A percentile compares a stretch with the other conserved stretches of the same genome.
Evolutionary conservation across 2,888 invertebrate genomes (phyloP).

Genomic region (Dioctria rufipes): DNA sequence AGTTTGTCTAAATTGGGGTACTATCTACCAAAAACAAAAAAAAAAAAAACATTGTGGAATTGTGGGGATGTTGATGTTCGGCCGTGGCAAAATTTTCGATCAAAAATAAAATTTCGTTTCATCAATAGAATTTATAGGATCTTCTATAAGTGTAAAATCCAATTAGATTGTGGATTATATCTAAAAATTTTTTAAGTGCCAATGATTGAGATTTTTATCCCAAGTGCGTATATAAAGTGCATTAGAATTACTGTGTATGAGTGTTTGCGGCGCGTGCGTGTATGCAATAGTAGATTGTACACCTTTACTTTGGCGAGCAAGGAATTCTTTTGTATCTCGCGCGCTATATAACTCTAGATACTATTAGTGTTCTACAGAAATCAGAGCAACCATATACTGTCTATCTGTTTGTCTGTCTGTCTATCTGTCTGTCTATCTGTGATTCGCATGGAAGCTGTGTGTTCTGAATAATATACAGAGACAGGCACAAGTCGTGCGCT

Average conservation of each 20-base stretch:
- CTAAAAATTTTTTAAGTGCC: neutral
- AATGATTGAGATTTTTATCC: neutral
- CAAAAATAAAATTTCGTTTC: too few relatives aligned
- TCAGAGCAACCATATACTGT: neutral
- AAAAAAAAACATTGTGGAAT: too few relatives aligned
- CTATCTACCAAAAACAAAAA: neutral
- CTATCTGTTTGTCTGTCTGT: neutral
- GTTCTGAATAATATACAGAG: constrained; percentile 24
- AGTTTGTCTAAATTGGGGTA: constrained; percentile 3
- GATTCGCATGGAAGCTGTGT: constrained; percentile 22
- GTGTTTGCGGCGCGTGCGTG: too few relatives aligned
- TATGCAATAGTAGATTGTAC: neutral
- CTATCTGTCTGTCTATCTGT: neutral
- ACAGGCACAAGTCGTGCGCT: constrained; percentile 3
- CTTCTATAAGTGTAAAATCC: too few relatives aligned
- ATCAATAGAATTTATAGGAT: too few relatives aligned
- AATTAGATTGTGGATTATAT: neutral
- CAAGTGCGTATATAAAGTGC: neutral
- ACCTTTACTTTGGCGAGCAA: neutral
- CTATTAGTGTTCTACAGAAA: too few relatives aligned
- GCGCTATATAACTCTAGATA: neutral
- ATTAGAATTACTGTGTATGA: neutral
- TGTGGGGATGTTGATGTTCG: too few relatives aligned
- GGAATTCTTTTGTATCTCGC: neutral
- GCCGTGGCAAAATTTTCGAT: too few relatives aligned